Evolutionary conservation across 2,888 invertebrate species (phyloP).

Genomic region (Heliconius ismenius): DNA sequence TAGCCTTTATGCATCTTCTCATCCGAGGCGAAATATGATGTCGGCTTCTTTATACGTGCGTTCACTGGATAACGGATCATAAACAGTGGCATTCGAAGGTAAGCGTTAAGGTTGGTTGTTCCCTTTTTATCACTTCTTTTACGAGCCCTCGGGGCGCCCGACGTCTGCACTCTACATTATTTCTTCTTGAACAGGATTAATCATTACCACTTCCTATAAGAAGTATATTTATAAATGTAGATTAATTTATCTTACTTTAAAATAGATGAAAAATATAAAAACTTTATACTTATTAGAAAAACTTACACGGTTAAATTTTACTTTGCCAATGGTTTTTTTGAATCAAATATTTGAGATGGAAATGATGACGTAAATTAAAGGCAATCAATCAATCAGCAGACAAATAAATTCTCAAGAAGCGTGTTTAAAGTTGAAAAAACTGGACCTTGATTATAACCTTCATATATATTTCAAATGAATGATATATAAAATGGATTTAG

Average conservation of each 20-base stretch:
- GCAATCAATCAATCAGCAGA: neutral
- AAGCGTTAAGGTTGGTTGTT: slow-evolving; percentile 57
- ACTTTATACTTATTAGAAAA: neutral
- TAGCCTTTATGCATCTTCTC: slow-evolving; percentile 37
- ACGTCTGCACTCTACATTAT: slow-evolving; percentile 53
- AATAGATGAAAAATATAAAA: neutral
- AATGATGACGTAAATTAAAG: slow-evolving; percentile 3
- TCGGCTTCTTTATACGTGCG: slow-evolving; percentile 41
- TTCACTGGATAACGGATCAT: slow-evolving; percentile 55
- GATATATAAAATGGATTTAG: slow-evolving; percentile 44
- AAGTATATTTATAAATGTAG: neutral
- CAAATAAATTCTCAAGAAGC: slow-evolving; percentile 11
- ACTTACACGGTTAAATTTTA: too few species aligned
- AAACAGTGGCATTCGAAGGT: slow-evolving; percentile 56
- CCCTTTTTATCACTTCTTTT: slow-evolving; percentile 65
- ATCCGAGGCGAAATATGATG: slow-evolving; percentile 35
- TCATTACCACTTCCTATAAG: neutral
- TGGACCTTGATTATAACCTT: slow-evolving; percentile 33
- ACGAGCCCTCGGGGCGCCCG: slow-evolving; percentile 57
- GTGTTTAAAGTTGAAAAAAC: slow-evolving; percentile 16
- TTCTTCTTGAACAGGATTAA: slow-evolving; percentile 46
- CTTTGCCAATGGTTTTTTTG: neutral
- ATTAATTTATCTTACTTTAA: neutral
- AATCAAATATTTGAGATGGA: neutral
- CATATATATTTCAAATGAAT: slow-evolving; percentile 37